These are phyloP conservation scores for Thyatira batis DNA, from an alignment of 2,888 invertebrate species.

Conservation along the genomic window DNA sequence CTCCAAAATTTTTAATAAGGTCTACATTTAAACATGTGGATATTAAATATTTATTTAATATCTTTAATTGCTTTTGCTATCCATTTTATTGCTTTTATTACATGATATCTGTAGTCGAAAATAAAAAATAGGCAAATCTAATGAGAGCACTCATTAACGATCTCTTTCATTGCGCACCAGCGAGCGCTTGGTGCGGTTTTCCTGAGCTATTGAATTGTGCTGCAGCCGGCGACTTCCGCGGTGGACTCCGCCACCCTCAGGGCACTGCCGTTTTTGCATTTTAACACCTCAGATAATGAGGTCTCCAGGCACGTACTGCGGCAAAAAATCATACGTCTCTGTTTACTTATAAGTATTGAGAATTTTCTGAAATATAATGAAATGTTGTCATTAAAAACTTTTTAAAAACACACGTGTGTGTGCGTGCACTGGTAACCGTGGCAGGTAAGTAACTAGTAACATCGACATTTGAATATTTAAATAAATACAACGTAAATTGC, in stretches of 20 bases:
- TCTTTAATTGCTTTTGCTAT: too few relatives aligned
- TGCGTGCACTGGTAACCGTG: too few relatives aligned
- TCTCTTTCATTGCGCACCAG: conserved; percentile 52
- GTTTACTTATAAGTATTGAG: conserved; percentile 16
- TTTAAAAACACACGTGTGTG: neutral
- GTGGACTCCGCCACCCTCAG: conserved; percentile 49
- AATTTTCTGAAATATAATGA: too few relatives aligned
- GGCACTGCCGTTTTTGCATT: conserved; percentile 60
- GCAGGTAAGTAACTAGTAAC: too few relatives aligned
- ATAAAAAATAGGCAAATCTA: conserved; percentile 36
- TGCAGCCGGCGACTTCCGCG: conserved; percentile 57
- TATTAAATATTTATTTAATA: too few relatives aligned
- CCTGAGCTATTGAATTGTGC: conserved; percentile 61
- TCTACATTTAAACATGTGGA: too few relatives aligned
- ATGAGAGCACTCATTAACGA: conserved; percentile 65
- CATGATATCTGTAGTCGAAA: neutral
- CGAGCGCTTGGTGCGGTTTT: conserved; percentile 53
- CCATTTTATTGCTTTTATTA: neutral
- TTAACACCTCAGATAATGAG: conserved; percentile 68
- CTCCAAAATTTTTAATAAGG: too few relatives aligned
- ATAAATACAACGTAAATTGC: neutral
- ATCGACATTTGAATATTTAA: neutral
- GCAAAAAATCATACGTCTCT: conserved; percentile 29
- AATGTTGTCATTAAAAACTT: too few relatives aligned
- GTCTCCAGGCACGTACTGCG: conserved; percentile 48